phyloP scores from a whole-genome alignment of 1,140 invertebrate species.

The Chionoecetes opilio region DNA sequence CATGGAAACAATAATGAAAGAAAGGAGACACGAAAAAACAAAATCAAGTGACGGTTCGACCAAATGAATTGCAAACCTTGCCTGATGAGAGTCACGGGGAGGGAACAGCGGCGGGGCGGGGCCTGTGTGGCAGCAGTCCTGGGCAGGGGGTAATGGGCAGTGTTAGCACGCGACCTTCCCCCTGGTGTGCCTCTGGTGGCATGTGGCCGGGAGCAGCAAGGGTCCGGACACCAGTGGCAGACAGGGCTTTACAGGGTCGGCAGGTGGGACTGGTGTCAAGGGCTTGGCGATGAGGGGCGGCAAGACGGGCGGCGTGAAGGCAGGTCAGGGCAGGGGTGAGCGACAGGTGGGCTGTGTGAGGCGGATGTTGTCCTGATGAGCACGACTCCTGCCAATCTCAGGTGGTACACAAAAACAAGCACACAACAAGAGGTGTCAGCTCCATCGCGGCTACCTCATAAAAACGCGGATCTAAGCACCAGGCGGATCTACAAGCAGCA shows the following conservation, averaged over 20 bases:
- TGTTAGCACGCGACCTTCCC: background rate
- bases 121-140: background rate
- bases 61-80: background rate
- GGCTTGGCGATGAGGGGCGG: background rate
- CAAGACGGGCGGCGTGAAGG: background rate
- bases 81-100: background rate
- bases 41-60: background rate
- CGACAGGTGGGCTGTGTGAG: background rate
- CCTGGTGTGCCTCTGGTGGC: background rate
- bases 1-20: background rate
- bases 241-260: background rate
- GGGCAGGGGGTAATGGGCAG: background rate
- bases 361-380: background rate
- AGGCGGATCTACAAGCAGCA: background rate
- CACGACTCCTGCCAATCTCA: background rate
- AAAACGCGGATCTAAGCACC: background rate
- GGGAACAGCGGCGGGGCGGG: background rate
- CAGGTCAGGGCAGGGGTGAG: background rate
- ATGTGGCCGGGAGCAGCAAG: background rate
- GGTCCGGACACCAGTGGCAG: background rate
- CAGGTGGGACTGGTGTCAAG: background rate
- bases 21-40: background rate
- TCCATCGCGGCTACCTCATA: background rate
- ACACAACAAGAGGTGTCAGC: constrained; percentile 16
- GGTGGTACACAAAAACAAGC: background rate